These are phyloP conservation scores for Heterocephalus glaber DNA, from an alignment of 2,113 vertebrate genomes.

Conservation along the genomic window DNA sequence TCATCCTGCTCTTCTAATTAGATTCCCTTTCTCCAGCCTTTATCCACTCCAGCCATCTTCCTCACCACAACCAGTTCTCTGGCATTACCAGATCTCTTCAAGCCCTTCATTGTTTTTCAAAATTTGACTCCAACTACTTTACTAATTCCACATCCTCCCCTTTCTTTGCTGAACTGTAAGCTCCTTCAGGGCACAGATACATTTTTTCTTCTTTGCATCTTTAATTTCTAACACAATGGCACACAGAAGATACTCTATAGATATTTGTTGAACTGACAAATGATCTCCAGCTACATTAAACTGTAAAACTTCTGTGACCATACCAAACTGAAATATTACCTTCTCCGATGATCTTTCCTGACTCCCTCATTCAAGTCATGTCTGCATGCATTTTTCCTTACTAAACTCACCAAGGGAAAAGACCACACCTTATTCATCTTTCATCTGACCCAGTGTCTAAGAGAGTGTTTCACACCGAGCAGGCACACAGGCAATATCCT, in stretches of 20 bases:
- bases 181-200: neutral
- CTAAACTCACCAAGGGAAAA: conserved; percentile 7
- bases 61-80: neutral
- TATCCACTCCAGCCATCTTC: neutral
- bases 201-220: neutral
- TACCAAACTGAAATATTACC: neutral
- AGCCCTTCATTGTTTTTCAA: neutral
- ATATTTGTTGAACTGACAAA: neutral
- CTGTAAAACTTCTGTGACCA: neutral
- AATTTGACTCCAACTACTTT: neutral
- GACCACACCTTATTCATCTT: neutral
- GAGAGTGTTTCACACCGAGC: neutral
- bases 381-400: neutral
- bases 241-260: neutral
- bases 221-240: neutral
- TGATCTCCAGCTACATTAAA: neutral
- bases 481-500: neutral
- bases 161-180: neutral
- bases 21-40: neutral
- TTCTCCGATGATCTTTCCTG: conserved; percentile 2
- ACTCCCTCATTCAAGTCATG: neutral
- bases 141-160: neutral
- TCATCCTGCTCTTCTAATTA: neutral
- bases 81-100: neutral
- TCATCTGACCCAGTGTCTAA: neutral